These are phyloP conservation scores for Nothobranchius furzeri DNA, from an alignment of 2,113 vertebrate species.

Conservation along the genomic window DNA sequence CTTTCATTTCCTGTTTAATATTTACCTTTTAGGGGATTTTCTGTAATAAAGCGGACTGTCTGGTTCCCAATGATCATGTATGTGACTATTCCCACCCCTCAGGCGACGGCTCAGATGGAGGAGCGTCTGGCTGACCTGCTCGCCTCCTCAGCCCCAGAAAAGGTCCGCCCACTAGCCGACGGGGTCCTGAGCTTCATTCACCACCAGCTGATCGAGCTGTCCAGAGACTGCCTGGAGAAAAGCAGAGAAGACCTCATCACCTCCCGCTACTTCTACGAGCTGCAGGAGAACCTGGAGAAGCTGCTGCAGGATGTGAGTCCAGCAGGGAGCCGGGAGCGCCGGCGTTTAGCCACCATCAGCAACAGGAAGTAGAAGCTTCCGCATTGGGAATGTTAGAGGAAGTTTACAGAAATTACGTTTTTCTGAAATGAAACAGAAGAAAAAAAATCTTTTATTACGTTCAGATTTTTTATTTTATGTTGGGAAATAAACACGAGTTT, in stretches of 20 bases:
- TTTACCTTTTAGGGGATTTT: neutral
- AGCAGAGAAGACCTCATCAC: slow-evolving; percentile 92
- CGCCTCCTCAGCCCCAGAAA: slow-evolving; percentile 85
- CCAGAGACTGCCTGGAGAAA: slow-evolving; percentile 94
- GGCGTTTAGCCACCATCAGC: too few species aligned
- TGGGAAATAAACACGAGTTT: too few species aligned
- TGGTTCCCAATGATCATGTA: neutral
- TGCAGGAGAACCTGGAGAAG: slow-evolving; percentile 97
- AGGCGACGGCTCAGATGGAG: slow-evolving; percentile 98
- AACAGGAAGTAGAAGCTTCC: too few species aligned
- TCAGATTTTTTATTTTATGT: too few species aligned
- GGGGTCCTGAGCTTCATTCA: slow-evolving; percentile 96
- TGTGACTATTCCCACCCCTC: slow-evolving; percentile 19
- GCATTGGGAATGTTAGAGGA: too few species aligned
- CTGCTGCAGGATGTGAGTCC: slow-evolving; percentile 94
- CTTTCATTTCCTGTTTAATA: neutral
- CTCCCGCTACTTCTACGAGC: slow-evolving; percentile 96
- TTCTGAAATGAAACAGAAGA: too few species aligned
- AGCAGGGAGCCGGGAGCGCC: neutral
- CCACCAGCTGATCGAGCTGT: slow-evolving; percentile 96
- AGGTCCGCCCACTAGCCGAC: slow-evolving; percentile 89
- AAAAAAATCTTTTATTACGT: too few species aligned
- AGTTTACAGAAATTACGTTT: too few species aligned
- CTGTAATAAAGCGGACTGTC: neutral
- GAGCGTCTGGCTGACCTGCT: slow-evolving; percentile 92